Evolutionary conservation across 2,797 vertebrate species (phyloP), one percentile per base, ranked within the genome.

Genomic region (Bovichtus diacanthus): DNA sequence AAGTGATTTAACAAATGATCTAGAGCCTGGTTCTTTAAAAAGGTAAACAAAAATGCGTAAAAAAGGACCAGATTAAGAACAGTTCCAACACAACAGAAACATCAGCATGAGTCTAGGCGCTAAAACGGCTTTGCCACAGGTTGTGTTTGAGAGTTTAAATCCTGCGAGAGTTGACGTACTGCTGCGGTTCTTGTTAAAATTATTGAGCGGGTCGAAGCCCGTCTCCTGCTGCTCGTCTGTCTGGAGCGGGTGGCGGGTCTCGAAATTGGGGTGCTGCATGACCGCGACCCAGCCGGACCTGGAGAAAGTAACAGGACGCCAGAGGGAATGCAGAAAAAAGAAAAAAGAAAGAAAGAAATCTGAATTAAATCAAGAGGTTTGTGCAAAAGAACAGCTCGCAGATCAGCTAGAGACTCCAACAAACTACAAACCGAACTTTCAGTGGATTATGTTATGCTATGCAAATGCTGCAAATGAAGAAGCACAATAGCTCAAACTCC

Each of bases 211-310:
- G 90, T 99, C 98, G 38, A 96, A 95, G 46, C 97, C 97, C 7
- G 97, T 96, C 95, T 99, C 98, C 87, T 99, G 97, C 83, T 99
- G 98, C 85, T 98, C 97, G 39, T 99, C 97, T 53, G 95, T 89
- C 95, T 99, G 97, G 84, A 99, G 95, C 60, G 98, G 98, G 85
- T 99, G 98, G 80, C 90, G 95, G 34, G 97, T 96, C 95, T 98
- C 97, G 51, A 96, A 95, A 80, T 95, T 94, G 70, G 97, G 96
- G 90, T 97, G 96, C 95, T 97, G 97, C 98, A 99, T 99, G 88
- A 76, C 94, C 89, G 72, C 65, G 62, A 78, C 78, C 51, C 85
- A 72, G 79, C 46, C 38, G 47, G 34, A 86, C 74, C 83, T 86
- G 87, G 6, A 76, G 41, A 34, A 41, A 19, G 49, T 60, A 6